Evolutionary conservation across 2,113 vertebrate species (phyloP).

Genomic region (Otus sunia): DNA sequence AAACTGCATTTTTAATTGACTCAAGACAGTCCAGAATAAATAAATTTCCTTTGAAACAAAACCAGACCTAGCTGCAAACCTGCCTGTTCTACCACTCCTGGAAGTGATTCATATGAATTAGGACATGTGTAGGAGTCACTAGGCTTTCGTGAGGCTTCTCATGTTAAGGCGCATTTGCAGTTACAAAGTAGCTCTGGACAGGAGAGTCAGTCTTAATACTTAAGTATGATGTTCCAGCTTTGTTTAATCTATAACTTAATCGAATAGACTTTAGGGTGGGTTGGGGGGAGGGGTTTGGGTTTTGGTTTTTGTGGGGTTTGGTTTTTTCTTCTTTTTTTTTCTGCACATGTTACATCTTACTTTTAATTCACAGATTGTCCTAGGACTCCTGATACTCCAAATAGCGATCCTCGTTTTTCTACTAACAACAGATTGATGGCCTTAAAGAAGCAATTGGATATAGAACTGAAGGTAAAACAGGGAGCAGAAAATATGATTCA

Average conservation of each 20-base stretch:
- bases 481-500: slow-evolving; percentile 99
- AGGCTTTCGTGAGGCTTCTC: slow-evolving; percentile 8
- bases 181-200: slow-evolving; percentile 18
- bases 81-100: not conserved
- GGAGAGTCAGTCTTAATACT: not conserved
- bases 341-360: not conserved
- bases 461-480: slow-evolving; percentile 98
- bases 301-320: not conserved
- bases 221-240: not conserved
- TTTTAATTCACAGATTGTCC: slow-evolving; percentile 85
- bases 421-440: slow-evolving; percentile 89
- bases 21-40: not conserved
- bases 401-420: slow-evolving; percentile 85
- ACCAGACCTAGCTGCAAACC: not conserved
- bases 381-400: slow-evolving; percentile 92
- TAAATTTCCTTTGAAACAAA: not conserved
- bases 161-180: slow-evolving; percentile 40
- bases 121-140: slow-evolving; percentile 20
- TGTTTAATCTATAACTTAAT: not conserved
- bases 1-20: not conserved
- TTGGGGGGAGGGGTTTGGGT: rapidly evolving
- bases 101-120: slow-evolving; percentile 43
- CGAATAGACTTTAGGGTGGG: not conserved
- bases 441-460: slow-evolving; percentile 95
- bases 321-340: not conserved